Evolutionary conservation across 1,140 invertebrate species (phyloP).

Genomic region (Nylanderia fulva): DNA sequence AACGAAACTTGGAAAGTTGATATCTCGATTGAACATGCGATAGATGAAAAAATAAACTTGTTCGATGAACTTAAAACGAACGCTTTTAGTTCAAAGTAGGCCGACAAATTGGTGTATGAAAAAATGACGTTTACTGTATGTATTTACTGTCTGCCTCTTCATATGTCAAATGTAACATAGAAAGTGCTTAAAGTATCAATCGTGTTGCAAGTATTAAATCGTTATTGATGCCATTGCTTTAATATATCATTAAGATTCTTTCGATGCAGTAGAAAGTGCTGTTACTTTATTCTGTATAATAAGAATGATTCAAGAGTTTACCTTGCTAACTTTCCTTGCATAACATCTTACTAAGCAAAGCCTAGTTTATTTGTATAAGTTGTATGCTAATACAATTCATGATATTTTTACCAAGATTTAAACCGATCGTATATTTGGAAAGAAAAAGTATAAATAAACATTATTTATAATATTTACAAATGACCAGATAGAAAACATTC

Average conservation of each 20-base stretch:
- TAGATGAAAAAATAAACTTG: background rate
- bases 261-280: slow-evolving; percentile 31
- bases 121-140: background rate
- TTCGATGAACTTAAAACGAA: background rate
- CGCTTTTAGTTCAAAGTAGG: background rate
- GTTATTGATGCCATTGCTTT: background rate
- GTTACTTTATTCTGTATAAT: slow-evolving; percentile 49
- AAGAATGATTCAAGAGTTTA: slow-evolving; percentile 34
- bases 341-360: background rate
- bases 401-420: background rate
- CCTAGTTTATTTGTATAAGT: background rate
- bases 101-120: background rate
- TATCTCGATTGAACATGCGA: background rate
- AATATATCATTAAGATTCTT: slow-evolving; percentile 50
- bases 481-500: background rate
- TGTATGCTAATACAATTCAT: background rate
- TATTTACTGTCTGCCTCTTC: too few relatives aligned
- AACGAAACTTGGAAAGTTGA: background rate
- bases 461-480: background rate
- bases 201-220: too few relatives aligned
- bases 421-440: background rate
- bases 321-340: background rate
- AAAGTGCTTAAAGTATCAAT: background rate
- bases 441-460: background rate
- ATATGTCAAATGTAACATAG: too few relatives aligned